These are phyloP conservation scores for Stichopus chloronotus DNA, from an alignment of 35 echinoderm and acorn worm genomes.

Conservation along the genomic window DNA sequence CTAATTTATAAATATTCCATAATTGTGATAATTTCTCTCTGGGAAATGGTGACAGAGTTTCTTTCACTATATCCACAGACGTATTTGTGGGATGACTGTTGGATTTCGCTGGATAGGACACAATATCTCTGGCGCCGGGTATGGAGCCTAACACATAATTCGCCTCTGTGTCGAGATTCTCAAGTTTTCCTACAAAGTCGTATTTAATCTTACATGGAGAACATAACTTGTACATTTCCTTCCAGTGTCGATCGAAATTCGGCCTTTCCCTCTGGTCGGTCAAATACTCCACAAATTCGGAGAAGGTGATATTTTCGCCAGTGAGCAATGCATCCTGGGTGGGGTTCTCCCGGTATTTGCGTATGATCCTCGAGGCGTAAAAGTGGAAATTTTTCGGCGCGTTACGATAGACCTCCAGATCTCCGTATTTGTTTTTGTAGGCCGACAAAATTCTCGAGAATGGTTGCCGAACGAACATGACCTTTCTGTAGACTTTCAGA, in stretches of 20 bases:
- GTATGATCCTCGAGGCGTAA: conserved; percentile 64
- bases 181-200: conserved; percentile 77
- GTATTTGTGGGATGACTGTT: conserved; percentile 77
- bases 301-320: conserved; percentile 74
- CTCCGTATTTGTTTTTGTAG: conserved; percentile 79
- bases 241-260: conserved; percentile 78
- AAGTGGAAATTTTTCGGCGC: conserved; percentile 41
- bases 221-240: conserved; percentile 81
- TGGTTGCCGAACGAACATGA: conserved; percentile 82
- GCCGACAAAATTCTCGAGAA: conserved; percentile 75
- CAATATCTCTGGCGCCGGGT: conserved; percentile 9
- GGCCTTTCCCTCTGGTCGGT: conserved; percentile 47
- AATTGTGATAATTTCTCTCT: conserved; percentile 42
- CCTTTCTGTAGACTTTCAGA: conserved; percentile 69
- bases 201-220: conserved; percentile 78
- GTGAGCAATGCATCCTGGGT: conserved; percentile 36
- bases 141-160: conserved; percentile 69
- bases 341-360: conserved; percentile 68
- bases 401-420: conserved; percentile 50
- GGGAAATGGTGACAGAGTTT: conserved; percentile 36
- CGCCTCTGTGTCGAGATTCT: conserved; percentile 67
- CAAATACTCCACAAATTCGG: conserved; percentile 78
- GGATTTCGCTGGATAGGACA: conserved; percentile 51
- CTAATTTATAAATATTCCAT: conserved; percentile 76
- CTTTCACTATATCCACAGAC: neutral